Evolutionary conservation across 2,888 invertebrate genomes (phyloP).

Genomic region (Thereva nobilitata): DNA sequence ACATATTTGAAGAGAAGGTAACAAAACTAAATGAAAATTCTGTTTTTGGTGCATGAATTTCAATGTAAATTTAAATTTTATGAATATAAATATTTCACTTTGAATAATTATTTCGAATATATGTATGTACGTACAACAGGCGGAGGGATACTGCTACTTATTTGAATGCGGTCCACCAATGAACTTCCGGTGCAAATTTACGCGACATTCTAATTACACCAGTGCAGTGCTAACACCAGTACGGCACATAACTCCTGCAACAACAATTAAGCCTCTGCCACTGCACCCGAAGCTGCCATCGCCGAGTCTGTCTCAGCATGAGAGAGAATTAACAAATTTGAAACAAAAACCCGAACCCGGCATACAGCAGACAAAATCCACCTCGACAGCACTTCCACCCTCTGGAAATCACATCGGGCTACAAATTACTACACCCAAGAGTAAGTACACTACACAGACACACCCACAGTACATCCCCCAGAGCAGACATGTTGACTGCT

Average conservation of each 20-base stretch:
- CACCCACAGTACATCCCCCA: too few relatives aligned
- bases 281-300: constrained; percentile 4
- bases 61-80: background rate
- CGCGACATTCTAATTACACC: constrained; percentile 83
- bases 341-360: constrained; percentile 53
- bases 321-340: constrained; percentile 56
- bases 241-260: constrained; percentile 46
- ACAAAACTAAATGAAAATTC: too few relatives aligned
- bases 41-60: background rate
- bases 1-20: constrained; percentile 91
- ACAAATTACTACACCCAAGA: constrained; percentile 30
- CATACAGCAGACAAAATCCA: constrained; percentile 53
- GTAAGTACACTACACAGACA: background rate
- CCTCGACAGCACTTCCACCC: constrained; percentile 38
- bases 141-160: constrained; percentile 82
- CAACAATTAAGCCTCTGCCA: constrained; percentile 43
- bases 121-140: constrained; percentile 39
- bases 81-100: background rate
- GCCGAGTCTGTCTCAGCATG: constrained; percentile 53
- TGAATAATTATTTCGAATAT: background rate
- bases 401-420: constrained; percentile 28
- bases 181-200: constrained; percentile 92
- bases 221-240: constrained; percentile 80
- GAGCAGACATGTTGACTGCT: too few relatives aligned
- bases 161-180: constrained; percentile 89